These are phyloP conservation scores for Alsophila aescularia DNA, from an alignment of 2,888 invertebrate species.

Conservation along the genomic window DNA sequence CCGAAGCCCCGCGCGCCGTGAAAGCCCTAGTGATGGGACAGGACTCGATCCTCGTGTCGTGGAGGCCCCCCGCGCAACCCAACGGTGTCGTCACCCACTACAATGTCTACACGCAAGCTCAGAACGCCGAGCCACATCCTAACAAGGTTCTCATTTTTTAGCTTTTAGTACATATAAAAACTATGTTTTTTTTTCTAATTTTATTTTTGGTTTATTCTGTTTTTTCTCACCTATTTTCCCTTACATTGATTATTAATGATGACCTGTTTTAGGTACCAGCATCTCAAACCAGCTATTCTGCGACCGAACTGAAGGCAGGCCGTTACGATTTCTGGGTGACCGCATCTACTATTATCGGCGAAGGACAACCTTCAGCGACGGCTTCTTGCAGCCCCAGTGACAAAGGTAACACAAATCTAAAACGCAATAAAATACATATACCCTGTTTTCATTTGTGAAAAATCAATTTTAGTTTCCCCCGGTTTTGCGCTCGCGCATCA, in stretches of 20 bases:
- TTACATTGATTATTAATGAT: not conserved
- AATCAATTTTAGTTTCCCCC: too few relatives aligned
- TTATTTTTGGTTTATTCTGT: too few relatives aligned
- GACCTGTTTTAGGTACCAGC: constrained; percentile 84
- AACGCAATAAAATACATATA: too few relatives aligned
- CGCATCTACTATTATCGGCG: constrained; percentile 96
- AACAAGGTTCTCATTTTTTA: constrained; percentile 90
- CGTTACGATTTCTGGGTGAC: constrained; percentile 98
- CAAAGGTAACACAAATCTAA: constrained; percentile 87
- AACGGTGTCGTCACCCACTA: constrained; percentile 97
- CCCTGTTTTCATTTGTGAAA: too few relatives aligned
- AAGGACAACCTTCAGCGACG: constrained; percentile 95
- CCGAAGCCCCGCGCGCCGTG: constrained; percentile 96
- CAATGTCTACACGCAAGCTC: constrained; percentile 94
- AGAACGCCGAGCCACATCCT: constrained; percentile 88
- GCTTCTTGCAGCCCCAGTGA: constrained; percentile 93
- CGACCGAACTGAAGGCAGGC: constrained; percentile 91
- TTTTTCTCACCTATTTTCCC: not conserved
- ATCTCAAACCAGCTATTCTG: constrained; percentile 94
- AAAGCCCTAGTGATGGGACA: constrained; percentile 96
- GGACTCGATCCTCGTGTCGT: constrained; percentile 96
- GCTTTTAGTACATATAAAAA: too few relatives aligned
- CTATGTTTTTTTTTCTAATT: too few relatives aligned
- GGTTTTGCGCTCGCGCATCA: too few relatives aligned
- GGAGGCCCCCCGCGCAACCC: constrained; percentile 96